Evolutionary conservation across 1,140 invertebrate genomes (phyloP).

Genomic region (Archivesica marissinica): DNA sequence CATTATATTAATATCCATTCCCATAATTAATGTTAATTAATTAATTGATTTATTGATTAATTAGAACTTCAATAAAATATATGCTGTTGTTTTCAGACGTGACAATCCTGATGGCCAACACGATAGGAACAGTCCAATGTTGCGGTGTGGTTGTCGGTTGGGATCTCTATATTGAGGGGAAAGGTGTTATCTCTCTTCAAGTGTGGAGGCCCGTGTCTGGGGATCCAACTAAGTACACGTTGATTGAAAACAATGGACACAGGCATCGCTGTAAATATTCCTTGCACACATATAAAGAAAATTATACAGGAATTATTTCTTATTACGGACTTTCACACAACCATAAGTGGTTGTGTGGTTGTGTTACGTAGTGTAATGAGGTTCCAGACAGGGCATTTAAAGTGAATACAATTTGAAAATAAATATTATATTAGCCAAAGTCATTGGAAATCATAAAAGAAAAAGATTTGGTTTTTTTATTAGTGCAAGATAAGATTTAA

Average conservation of each 20-base stretch:
- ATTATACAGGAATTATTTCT: too few relatives aligned
- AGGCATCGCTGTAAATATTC: constrained; percentile 15
- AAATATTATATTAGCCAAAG: not conserved
- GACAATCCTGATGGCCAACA: constrained; percentile 7
- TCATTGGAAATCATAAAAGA: not conserved
- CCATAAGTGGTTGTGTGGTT: not conserved
- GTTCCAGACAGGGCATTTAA: not conserved
- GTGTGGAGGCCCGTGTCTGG: constrained; percentile 10
- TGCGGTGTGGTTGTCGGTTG: not conserved
- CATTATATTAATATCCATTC: too few relatives aligned
- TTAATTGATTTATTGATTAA: not conserved
- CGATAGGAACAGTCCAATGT: not conserved
- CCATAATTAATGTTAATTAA: too few relatives aligned
- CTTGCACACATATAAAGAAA: not conserved
- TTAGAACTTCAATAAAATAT: not conserved
- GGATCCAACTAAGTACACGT: not conserved
- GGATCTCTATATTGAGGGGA: not conserved
- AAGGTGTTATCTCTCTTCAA: not conserved
- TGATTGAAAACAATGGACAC: not conserved
- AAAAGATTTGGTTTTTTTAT: too few relatives aligned
- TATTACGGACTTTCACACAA: too few relatives aligned
- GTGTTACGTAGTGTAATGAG: not conserved
- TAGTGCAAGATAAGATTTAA: too few relatives aligned
- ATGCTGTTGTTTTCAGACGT: not conserved
- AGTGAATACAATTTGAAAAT: not conserved